phyloP scores from a whole-genome alignment of 2,888 invertebrate species.

The Nudaria mundana region DNA sequence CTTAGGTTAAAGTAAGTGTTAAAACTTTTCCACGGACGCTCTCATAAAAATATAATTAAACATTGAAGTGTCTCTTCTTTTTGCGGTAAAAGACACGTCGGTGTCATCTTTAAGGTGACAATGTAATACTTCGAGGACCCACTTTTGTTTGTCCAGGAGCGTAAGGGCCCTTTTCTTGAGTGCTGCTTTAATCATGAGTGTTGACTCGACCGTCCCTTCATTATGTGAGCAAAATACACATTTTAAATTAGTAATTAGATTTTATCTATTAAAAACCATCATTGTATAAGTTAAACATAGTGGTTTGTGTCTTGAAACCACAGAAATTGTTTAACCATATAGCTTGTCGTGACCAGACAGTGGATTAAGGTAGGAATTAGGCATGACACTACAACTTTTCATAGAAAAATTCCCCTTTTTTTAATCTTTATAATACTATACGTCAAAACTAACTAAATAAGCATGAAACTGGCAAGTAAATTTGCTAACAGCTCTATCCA shows the following conservation, averaged over 20 bases:
- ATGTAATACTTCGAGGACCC: slow-evolving; percentile 58
- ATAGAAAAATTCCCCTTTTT: too few species aligned
- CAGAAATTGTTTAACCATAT: too few species aligned
- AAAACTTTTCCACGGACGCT: background rate
- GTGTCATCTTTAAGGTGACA: slow-evolving; percentile 54
- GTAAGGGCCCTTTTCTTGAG: slow-evolving; percentile 56
- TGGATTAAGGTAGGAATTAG: too few species aligned
- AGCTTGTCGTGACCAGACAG: too few species aligned
- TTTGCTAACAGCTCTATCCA: too few species aligned
- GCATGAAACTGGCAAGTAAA: too few species aligned
- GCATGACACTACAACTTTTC: too few species aligned
- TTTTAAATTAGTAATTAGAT: slow-evolving; percentile 10
- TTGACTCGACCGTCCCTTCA: slow-evolving; percentile 47
- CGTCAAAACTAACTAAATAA: too few species aligned
- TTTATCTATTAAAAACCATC: background rate
- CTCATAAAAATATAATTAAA: background rate
- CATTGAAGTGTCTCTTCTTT: background rate
- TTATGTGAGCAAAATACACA: slow-evolving; percentile 34
- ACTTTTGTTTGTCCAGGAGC: slow-evolving; percentile 63
- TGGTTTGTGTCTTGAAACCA: too few species aligned
- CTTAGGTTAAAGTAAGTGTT: background rate
- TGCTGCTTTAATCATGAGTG: slow-evolving; percentile 71
- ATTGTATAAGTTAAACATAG: too few species aligned
- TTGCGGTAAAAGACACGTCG: slow-evolving; percentile 41
- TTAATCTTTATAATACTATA: too few species aligned